Evolutionary conservation across 2,797 vertebrate genomes (phyloP).

Genomic region (Stomatorhinus walkeri): DNA sequence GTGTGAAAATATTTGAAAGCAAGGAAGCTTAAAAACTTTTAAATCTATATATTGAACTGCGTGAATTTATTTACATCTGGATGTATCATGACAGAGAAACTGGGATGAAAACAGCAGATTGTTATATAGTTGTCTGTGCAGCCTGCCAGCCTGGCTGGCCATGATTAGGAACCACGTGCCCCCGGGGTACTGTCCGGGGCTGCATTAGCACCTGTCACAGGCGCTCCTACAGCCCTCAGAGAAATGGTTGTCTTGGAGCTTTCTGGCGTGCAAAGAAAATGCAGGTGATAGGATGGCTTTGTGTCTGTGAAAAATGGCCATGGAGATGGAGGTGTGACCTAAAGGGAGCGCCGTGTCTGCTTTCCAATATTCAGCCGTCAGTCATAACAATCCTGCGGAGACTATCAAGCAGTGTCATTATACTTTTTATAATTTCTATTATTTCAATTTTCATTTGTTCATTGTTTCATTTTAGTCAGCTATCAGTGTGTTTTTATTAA

Average conservation of each 20-base stretch:
- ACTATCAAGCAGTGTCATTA: background rate
- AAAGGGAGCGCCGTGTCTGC: background rate
- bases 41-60: background rate
- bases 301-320: background rate
- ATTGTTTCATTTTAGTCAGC: background rate
- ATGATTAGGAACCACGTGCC: constrained; percentile 31
- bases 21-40: background rate
- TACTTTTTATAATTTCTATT: background rate
- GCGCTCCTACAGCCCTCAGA: background rate
- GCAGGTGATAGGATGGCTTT: background rate
- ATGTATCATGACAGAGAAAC: constrained; percentile 3
- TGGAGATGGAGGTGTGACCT: background rate
- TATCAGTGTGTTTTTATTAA: background rate
- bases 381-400: background rate
- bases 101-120: constrained; percentile 1
- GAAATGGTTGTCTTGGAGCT: background rate
- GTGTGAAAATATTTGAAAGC: background rate
- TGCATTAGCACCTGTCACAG: constrained; percentile 15
- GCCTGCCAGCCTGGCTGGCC: constrained; percentile 24
- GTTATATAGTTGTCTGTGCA: constrained; percentile 26
- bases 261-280: background rate
- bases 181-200: background rate
- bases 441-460: background rate
- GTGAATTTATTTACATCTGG: constrained; percentile 18
- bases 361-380: background rate